These are phyloP conservation scores for Cebus imitator DNA, from an alignment of 2,113 vertebrate species.

Conservation along the genomic window DNA sequence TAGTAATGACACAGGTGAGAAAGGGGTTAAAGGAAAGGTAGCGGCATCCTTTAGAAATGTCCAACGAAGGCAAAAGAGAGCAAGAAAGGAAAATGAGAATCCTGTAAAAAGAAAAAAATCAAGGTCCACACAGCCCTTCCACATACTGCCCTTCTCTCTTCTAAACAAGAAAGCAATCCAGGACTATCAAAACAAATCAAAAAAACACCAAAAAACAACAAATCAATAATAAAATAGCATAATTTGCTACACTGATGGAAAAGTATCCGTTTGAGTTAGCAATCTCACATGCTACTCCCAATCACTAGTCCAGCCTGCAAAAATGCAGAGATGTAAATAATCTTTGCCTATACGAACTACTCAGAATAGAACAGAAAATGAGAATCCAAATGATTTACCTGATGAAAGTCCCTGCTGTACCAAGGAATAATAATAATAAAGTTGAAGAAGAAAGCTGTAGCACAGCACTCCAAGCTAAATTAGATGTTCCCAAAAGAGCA, in stretches of 20 bases:
- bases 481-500: not conserved
- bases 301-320: too few species aligned
- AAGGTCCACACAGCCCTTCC: not conserved
- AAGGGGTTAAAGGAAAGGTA: too few species aligned
- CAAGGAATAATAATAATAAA: not conserved
- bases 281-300: not conserved
- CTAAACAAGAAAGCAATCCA: not conserved
- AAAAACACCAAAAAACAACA: too few species aligned
- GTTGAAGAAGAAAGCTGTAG: not conserved
- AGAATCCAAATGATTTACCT: too few species aligned
- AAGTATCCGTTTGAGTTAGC: not conserved
- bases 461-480: too few species aligned
- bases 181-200: not conserved
- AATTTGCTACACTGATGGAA: not conserved
- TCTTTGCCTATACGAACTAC: not conserved
- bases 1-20: rapidly evolving
- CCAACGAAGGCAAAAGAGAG: not conserved
- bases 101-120: too few species aligned
- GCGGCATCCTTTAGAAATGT: too few species aligned
- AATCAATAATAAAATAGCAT: not conserved
- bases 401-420: not conserved
- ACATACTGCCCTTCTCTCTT: rapidly evolving
- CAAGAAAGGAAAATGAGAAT: not conserved
- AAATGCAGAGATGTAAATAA: not conserved
- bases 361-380: not conserved